Evolutionary conservation across 2,113 vertebrate genomes (phyloP).

Genomic region (Butastur rufipennis): DNA sequence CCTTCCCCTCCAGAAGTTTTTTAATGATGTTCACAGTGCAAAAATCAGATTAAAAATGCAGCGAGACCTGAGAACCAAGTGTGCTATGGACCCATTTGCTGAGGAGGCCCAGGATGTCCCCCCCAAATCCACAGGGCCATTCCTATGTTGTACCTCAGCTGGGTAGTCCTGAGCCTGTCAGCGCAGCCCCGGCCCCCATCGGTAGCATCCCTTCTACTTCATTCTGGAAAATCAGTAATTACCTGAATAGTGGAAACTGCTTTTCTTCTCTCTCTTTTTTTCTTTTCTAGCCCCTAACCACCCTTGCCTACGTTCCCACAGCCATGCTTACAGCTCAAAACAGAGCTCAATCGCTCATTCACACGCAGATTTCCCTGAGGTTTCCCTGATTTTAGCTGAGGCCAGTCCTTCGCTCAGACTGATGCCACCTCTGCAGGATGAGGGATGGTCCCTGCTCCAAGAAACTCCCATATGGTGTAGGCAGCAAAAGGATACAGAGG

Average conservation of each 20-base stretch:
- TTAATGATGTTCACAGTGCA: not conserved
- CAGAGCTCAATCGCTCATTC: not conserved
- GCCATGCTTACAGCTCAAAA: not conserved
- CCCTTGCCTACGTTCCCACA: not conserved
- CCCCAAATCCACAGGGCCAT: not conserved
- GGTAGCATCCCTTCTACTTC: not conserved
- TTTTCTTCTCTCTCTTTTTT: not conserved
- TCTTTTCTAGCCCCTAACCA: not conserved
- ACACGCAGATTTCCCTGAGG: rapidly evolving
- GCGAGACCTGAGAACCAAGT: not conserved
- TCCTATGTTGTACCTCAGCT: too few species aligned
- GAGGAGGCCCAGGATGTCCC: not conserved
- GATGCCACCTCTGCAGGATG: not conserved
- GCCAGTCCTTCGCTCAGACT: rapidly evolving
- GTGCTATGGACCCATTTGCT: not conserved
- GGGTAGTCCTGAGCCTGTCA: not conserved
- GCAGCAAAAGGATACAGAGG: not conserved
- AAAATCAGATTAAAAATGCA: not conserved
- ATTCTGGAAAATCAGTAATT: not conserved
- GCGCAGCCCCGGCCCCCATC: rapidly evolving
- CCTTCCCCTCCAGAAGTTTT: not conserved
- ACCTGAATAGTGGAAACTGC: not conserved
- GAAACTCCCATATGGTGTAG: not conserved
- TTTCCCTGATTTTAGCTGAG: not conserved
- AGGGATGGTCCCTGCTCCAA: not conserved